Evolutionary conservation across 2,113 vertebrate species (phyloP), one percentile per base, ranked within the genome.

Genomic region (Telmatochromis brachygnathus): DNA sequence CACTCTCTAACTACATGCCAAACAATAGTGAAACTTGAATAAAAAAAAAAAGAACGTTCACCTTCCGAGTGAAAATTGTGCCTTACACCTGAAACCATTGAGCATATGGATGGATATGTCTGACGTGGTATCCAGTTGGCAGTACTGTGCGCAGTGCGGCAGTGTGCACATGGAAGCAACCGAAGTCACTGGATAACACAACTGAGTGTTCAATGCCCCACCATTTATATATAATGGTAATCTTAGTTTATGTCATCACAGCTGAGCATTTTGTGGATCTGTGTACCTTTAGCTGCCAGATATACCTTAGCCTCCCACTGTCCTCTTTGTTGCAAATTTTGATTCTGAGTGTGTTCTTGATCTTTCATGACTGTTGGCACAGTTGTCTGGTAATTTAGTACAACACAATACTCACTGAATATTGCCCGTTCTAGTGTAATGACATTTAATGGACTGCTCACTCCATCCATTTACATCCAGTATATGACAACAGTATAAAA

Each of bases 401-500:
- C n/a, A 42, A 39, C 35, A 39, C 5, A 70, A 21, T 70, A 42
- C 33, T 68, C 33, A 21, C 35, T 4, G 62, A 70, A 70, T 42
- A 70, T 70, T 39, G 42, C 62, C 62, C 0, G 0, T 39, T 68
- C n/a, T 70, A 39, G 3, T 13, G 3, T 39, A 2, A 68, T 70
- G 19, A 42, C 35, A 70, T 39, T 39, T 39, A 70, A 39, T 42
- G 12, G 62, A 70, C n/a, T 14, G 35, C 62, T 70, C 58, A 60
- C 58, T 60, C 56, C 56, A 58, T 58, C 26, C 15, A 58, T 73
- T 26, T 73, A 26, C 26, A 26, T 26, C 26, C 19, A 70, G 47
- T 8, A n/a, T 17, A 87, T 15, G 68, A 68, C 23, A 85, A 81
- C 28, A 33, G 8, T 51, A 84, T 75, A 42, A 86, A 51, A 91